Conservation (phyloP, 2,888 invertebrate genomes). For the Epirrhoe tristata region DNA sequence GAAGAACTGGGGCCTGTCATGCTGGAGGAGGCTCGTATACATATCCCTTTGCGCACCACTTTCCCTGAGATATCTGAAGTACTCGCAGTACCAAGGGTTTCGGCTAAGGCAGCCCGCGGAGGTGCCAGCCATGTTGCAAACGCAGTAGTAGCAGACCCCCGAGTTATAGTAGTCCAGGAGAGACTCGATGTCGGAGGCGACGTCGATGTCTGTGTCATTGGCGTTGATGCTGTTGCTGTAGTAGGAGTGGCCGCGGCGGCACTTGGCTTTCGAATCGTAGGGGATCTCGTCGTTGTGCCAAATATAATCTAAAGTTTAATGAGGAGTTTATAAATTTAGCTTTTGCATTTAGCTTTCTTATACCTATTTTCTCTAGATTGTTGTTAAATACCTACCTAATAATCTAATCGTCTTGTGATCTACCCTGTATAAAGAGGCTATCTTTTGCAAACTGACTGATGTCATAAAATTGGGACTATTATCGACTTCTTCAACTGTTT, state of each 20-base stretch:
- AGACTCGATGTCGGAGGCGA: conserved; percentile 54
- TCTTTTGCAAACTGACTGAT: too few relatives aligned
- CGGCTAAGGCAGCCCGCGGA: conserved; percentile 59
- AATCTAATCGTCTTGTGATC: too few relatives aligned
- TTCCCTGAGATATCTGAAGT: conserved; percentile 55
- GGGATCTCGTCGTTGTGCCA: conserved; percentile 79
- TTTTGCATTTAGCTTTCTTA: background rate
- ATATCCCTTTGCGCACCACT: conserved; percentile 50
- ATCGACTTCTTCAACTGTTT: too few relatives aligned
- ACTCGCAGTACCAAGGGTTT: conserved; percentile 65
- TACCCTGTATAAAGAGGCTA: too few relatives aligned
- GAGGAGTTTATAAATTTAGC: conserved; percentile 4
- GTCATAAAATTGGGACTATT: too few relatives aligned
- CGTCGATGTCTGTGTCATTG: conserved; percentile 64
- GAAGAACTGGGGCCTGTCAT: conserved; percentile 70
- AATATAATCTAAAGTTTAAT: conserved; percentile 64
- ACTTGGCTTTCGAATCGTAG: conserved; percentile 60
- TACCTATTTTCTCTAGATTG: too few relatives aligned
- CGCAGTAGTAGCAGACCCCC: conserved; percentile 65
- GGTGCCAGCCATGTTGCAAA: conserved; percentile 60
- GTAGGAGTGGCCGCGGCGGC: conserved; percentile 66
- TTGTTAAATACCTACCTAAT: too few relatives aligned
- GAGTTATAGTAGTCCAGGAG: conserved; percentile 60
- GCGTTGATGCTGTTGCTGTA: conserved; percentile 67
- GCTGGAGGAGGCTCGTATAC: conserved; percentile 58